Conservation (phyloP, 2,113 vertebrate species). For the Ploceus nigricollis region DNA sequence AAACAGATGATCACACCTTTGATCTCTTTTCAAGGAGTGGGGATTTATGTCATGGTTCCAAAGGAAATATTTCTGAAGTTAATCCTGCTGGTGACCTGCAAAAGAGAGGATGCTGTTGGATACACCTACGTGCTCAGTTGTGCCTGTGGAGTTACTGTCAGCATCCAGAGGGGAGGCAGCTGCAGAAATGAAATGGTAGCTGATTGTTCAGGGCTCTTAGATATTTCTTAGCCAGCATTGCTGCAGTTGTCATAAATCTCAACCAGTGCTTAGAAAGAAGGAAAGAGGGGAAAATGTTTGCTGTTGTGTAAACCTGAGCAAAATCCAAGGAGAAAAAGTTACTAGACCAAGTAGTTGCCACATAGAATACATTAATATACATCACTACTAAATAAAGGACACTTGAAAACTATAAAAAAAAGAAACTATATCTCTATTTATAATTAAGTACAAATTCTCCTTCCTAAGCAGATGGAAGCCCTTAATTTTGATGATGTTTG, state of each 20-base stretch:
- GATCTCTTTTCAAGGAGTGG: not conserved
- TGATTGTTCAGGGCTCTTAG: not conserved
- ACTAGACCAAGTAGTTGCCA: not conserved
- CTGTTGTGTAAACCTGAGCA: not conserved
- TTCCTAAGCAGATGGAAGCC: not conserved
- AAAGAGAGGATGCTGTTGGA: not conserved
- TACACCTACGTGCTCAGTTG: accelerated
- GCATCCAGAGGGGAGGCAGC: not conserved
- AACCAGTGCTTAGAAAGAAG: not conserved
- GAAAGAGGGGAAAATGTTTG: not conserved
- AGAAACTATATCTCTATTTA: not conserved
- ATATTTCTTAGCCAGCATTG: not conserved
- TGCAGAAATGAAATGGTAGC: not conserved
- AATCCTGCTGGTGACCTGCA: not conserved
- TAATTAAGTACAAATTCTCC: not conserved
- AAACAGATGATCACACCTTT: not conserved
- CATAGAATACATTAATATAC: not conserved
- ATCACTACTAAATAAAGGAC: not conserved
- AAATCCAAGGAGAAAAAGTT: not conserved
- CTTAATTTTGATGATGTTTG: not conserved
- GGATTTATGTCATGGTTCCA: not conserved
- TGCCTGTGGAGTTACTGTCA: not conserved
- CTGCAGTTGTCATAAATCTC: not conserved
- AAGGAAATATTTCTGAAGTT: not conserved
- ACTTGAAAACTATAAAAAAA: not conserved